Conservation (phyloP, 1,140 invertebrate genomes). For the Trichonephila clavata region DNA sequence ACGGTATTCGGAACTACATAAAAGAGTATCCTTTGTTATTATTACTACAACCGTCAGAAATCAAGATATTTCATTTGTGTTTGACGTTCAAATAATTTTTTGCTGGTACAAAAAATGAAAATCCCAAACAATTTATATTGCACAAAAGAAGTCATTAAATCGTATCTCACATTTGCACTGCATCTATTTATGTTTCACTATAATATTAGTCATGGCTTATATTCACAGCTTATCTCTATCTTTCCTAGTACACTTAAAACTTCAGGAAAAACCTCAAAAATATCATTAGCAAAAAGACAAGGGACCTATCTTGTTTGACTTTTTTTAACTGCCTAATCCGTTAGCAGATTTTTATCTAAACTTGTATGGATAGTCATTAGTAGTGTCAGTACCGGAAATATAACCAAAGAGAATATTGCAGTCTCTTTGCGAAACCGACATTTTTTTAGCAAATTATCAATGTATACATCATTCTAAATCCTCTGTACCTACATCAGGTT, state of each 20-base stretch:
- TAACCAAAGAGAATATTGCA: neutral
- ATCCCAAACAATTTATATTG: too few relatives aligned
- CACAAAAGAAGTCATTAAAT: too few relatives aligned
- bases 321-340: neutral
- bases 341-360: neutral
- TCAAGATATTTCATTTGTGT: too few relatives aligned
- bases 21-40: too few relatives aligned
- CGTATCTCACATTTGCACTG: too few relatives aligned
- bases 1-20: too few relatives aligned
- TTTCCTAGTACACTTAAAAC: neutral
- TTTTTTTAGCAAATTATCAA: neutral
- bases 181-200: too few relatives aligned
- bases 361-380: neutral
- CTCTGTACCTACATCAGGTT: neutral
- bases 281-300: neutral
- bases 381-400: neutral
- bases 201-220: too few relatives aligned
- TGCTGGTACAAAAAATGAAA: too few relatives aligned
- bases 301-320: neutral
- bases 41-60: too few relatives aligned
- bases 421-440: neutral
- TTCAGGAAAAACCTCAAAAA: neutral
- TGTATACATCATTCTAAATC: neutral
- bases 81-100: too few relatives aligned
- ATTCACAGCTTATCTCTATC: too few relatives aligned